Base-by-base conservation (phyloP, 2,888 invertebrate species). In the Dolomedes plantarius region DNA sequence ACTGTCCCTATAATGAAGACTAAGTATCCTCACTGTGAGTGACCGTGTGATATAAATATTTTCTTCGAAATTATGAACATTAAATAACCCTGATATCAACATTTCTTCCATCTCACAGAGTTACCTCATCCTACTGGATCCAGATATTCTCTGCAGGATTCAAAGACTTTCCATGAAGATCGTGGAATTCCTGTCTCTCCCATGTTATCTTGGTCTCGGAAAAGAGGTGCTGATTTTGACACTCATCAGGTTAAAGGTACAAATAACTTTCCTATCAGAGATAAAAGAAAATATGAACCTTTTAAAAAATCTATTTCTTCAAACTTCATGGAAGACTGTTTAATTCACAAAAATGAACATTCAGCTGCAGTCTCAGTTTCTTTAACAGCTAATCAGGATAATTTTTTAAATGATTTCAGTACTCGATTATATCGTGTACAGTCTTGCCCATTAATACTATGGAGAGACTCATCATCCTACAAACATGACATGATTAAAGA, bases 391-490 rank as follows among this genome's bases (percentile, higher is more conserved):
- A 27, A 46, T 65, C 46, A 46, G 29, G 41, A n/a, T 64, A 39
- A 23, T 69, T 64, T 29, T 69, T 19, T 27, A n/a, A 13, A 41
- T 68, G 50, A n/a, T n/a, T n/a, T 62, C 27, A 89, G 87, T 28
- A 88, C 89, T 64, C 89, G 89, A 62, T 87, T 90, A 19, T 90
- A 90, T 76, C 81, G 90, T 41, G 90, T 89, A 69, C 89, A 90
- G 67, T 90, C 90, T 67, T 90, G 90, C 87, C 90, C 90, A 50
- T 90, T 89, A 31, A 90, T 90, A 68, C 77, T 89, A 19, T 89
- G 31, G 23, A 27, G 36, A 13, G 32, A 19, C 6, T 64, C 78
- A 27, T 62, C 65, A 11, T 65, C 62, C n/a, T 65, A 64, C 28
- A 27, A 27, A 23, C 29, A n/a, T 29, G 75, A 39, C 9, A 16